Evolutionary conservation across 1,140 invertebrate species (phyloP), one percentile per base, ranked within the genome.

Genomic region (Diploscapter pachys): DNA sequence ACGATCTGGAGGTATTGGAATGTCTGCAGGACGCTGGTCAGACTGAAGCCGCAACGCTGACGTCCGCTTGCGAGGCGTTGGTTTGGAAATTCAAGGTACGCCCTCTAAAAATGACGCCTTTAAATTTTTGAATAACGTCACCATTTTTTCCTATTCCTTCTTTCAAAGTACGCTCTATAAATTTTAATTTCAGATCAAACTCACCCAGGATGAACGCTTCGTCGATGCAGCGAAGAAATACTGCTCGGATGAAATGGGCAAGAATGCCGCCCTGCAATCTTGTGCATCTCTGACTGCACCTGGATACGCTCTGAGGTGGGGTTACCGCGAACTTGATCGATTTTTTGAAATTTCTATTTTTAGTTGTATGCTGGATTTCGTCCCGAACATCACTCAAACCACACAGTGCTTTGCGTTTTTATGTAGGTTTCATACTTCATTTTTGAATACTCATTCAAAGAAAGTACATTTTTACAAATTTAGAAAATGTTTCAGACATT

Each of bases 141-240:
- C 75, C 57, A 64, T 50, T 82, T 83, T n/a, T 79, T 88, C 31
- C 31, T 31, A 31, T 31, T 55, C 63, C 64, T 74, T 59, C 64
- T 50, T 82, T 83, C n/a, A 79, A 88, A 88, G 78, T 90, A 49
- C 87, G 95, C 64, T 95, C 31, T 31, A 1, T 31, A 31, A 31
- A 31, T 31, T 92, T 91, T 85, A 88, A 0, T 91, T 92, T 80
- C 91, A 92, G 79, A 88, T 89, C 48, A 90, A 91, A 78, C 86
- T 95, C 56, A 91, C 93, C 3, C 88, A 90, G 69, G 91, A 92
- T 86, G 85, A 89, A 63, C 91, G 91, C 81, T 90, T 96, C 83
- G 88, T 92, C 55, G 87, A 88, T 50, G 89, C 91, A 51, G 88
- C 92, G 49, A 89, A 88, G 79, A 87, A 89, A 72, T 89, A 90